Evolutionary conservation across 2,797 vertebrate genomes (phyloP).

Genomic region (Poeciliopsis paucimaculata): DNA sequence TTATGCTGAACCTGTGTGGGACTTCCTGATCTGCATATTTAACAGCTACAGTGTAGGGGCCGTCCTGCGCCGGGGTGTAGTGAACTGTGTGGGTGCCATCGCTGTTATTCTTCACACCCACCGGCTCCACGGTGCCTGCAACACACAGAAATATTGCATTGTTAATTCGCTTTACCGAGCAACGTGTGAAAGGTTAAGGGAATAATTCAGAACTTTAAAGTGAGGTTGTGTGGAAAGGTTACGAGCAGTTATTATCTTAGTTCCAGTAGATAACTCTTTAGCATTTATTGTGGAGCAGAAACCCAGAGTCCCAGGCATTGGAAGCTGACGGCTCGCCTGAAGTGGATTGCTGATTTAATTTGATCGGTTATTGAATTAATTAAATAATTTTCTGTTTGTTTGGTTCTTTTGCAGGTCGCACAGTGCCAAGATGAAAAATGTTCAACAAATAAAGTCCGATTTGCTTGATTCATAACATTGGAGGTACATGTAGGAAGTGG

Average conservation of each 20-base stretch:
- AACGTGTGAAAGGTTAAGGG: background rate
- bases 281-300: background rate
- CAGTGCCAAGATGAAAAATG: background rate
- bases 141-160: slow-evolving; percentile 1
- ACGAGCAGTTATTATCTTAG: background rate
- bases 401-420: background rate
- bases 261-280: background rate
- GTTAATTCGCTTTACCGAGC: slow-evolving; percentile 2
- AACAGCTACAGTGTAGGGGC: slow-evolving; percentile 91
- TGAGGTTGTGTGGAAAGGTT: background rate
- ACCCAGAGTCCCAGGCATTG: background rate
- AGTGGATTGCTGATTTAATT: background rate
- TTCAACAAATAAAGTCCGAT: background rate
- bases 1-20: slow-evolving; percentile 88
- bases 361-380: background rate
- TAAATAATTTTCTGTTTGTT: background rate
- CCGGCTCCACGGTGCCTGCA: slow-evolving; percentile 88
- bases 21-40: slow-evolving; percentile 94
- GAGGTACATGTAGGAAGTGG: background rate
- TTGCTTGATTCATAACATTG: background rate
- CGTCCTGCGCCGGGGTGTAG: slow-evolving; percentile 91
- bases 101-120: slow-evolving; percentile 90
- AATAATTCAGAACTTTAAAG: background rate
- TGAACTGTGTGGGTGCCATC: slow-evolving; percentile 93
- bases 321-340: background rate